Base-by-base conservation (phyloP, 2,113 vertebrate genomes). In the Brevimyrus niger region DNA sequence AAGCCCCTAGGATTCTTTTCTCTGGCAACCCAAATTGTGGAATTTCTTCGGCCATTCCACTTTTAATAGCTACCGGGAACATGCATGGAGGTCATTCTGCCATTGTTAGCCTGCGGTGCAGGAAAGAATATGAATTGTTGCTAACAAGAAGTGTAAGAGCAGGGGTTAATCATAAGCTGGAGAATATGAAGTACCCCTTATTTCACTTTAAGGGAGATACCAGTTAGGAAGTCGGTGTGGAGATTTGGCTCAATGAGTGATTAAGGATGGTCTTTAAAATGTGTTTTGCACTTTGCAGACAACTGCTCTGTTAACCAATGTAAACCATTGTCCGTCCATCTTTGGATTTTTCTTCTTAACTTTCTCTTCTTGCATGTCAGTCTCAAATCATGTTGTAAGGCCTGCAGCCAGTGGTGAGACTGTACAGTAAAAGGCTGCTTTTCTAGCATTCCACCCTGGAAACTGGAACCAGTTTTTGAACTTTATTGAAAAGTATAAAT, bases 1-100 rank as follows among this genome's bases (percentile, higher is more conserved):
- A 48, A 27, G 2, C 46, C 85, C 31, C 47, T 47, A 47, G 84
- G 47, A 51, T 89, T 89, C 58, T 51, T 87, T 89, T 58, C 83
- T 87, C 85, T 73, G 58, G 61, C 85, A 76, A 87, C 89, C 55
- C 27, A 27, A 58, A 3, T 42, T 50, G 2, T 86, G 82, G 89
- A 69, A 85, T 23, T 89, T 65, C 44, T 15, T 87, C 31, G 27
- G 58, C 61, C 46, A 51, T 38, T 87, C 84, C 10, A 42, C 42
- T 55, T 86, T 47, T 61, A 7, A 10, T 6, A 53, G 31, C 58
- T 50, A 17, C 46, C 1, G 47, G 55, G 85, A 87, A 86, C 6
- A 55, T 48, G 50, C 2, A 15, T 17, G 35, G 76, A 21, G 53
- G 48, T 19, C 19, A 3, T 27, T 6, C n/a, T 48, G 65, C 11